phyloP scores from a whole-genome alignment of 2,888 invertebrate genomes.

The Acrocyrtus sp. region DNA sequence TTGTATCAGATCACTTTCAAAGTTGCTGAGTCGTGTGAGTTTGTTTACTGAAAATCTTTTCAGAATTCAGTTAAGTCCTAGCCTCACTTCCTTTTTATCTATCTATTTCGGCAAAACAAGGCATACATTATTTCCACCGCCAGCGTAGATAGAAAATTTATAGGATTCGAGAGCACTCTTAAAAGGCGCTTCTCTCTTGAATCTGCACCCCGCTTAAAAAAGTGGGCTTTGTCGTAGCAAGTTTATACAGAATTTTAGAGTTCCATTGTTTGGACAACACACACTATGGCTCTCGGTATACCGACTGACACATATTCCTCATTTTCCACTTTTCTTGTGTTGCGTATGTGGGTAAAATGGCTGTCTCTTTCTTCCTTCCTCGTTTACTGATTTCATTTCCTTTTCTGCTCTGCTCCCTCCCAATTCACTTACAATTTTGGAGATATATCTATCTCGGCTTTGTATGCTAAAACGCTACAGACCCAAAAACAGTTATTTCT shows the following conservation, averaged over 20 bases:
- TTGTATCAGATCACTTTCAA: conserved; percentile 15
- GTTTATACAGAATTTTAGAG: no score
- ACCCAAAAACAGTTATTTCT: no score
- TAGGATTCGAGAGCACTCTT: background rate
- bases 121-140: conserved; percentile 12
- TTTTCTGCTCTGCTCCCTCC: conserved; percentile 3
- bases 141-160: no score
- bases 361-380: no score
- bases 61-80: conserved; percentile 13
- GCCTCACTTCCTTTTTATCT: background rate
- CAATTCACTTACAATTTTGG: conserved; percentile 35
- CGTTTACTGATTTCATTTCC: no score
- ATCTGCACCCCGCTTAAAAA: no score
- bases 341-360: no score
- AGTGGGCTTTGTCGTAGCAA: no score
- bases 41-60: conserved; percentile 13
- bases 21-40: conserved; percentile 6
- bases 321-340: conserved; percentile 13
- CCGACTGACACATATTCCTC: conserved; percentile 31
- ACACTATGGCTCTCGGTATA: background rate
- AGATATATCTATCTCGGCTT: no score
- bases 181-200: background rate
- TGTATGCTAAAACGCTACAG: no score
- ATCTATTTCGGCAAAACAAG: conserved; percentile 2
- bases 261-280: no score